Base-by-base conservation (phyloP, 2,888 invertebrate species). In the Trichopria drosophilae region DNA sequence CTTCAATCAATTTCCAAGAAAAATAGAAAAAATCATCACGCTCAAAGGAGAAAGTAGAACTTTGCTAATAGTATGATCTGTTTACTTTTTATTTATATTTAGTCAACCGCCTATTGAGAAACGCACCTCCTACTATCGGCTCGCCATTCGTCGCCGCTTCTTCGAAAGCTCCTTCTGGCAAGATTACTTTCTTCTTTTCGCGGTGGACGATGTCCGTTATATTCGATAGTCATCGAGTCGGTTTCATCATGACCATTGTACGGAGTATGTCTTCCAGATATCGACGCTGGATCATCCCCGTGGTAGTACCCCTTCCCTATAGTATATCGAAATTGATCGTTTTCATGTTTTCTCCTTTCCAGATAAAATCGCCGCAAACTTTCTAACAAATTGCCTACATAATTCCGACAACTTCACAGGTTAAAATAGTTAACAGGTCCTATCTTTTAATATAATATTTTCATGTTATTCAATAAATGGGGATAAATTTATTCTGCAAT, bases 91-190 rank as follows among this genome's bases (percentile, higher is more conserved):
- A 7, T 18, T 32, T 2, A 32, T 18, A 4, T 32, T 16, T 19
- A 34, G 18, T 3, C 10, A n/a, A 34, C 16, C n/a, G n/a, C n/a
- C n/a, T n/a, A 37, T 6, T 41, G 34, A 40, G 42, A 43, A n/a
- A 73, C 74, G 67, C 69, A 75, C 74, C 74, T 75, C 72, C 74
- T 67, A 67, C 70, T 72, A 64, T 74, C 73, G 58, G 71, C 65
- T 44, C 71, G 68, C 74, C 74, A 73, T 53, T 74, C 74, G 63
- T 72, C 72, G 44, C 67, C 71, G 59, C 66, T 71, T 64, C 74
- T 68, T 58, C 73, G 68, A 59, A 72, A 75, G 64, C 72, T 73
- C 62, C 72, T 67, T 55, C 71, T 68, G 51, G 68, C 71, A 55
- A 72, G 68, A 43, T 64, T 70, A 63, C 61, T 72, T 60, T 72